phyloP scores from a whole-genome alignment of 2,797 vertebrate species.

The Myripristis murdjan region DNA sequence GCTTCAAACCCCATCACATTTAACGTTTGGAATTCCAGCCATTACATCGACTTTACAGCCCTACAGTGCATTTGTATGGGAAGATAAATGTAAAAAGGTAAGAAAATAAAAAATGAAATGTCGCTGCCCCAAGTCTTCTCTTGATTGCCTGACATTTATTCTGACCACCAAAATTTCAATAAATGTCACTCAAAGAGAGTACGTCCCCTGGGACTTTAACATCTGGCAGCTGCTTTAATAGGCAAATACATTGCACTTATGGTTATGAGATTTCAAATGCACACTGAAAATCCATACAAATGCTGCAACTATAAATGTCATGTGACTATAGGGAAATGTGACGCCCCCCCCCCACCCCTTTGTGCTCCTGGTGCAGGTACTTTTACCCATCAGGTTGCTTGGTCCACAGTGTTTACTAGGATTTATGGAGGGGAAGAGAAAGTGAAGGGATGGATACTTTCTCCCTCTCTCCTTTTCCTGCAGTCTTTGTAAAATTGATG shows the following conservation, averaged over 20 bases:
- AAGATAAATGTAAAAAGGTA: constrained; percentile 4
- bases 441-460: constrained; percentile 38
- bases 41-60: neutral
- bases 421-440: constrained; percentile 38
- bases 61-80: neutral
- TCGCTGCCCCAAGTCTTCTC: neutral
- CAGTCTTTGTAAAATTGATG: constrained; percentile 54
- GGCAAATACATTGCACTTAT: constrained; percentile 41
- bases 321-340: constrained; percentile 11
- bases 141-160: constrained; percentile 45
- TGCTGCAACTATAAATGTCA: constrained; percentile 38
- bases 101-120: neutral
- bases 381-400: constrained; percentile 29
- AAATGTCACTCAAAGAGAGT: constrained; percentile 37
- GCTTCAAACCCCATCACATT: no score
- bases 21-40: neutral
- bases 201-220: constrained; percentile 36
- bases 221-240: constrained; percentile 27
- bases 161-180: constrained; percentile 24
- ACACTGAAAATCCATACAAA: constrained; percentile 36
- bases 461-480: constrained; percentile 51
- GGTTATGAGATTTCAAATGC: constrained; percentile 13
- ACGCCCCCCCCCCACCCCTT: no score
- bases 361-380: constrained; percentile 6
- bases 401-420: constrained; percentile 18